These are phyloP conservation scores for Eristalinus aeneus DNA, from an alignment of 2,888 invertebrate species.

Conservation along the genomic window DNA sequence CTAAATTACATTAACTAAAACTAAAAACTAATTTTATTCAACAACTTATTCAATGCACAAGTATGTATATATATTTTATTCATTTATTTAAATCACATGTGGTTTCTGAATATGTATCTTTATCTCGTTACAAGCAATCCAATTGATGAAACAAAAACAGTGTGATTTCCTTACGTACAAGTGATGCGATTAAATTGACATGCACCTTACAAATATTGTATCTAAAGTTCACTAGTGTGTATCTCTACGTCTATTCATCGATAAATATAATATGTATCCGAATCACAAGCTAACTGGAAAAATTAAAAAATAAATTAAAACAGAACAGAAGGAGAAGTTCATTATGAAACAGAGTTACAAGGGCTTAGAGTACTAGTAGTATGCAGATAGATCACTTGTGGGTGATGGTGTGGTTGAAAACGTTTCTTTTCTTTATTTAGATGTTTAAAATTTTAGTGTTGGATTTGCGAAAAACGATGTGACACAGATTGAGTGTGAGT, in stretches of 20 bases:
- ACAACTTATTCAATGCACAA: neutral
- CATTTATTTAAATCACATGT: slow-evolving; percentile 65
- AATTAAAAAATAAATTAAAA: neutral
- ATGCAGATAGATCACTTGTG: slow-evolving; percentile 22
- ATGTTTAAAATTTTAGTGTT: neutral
- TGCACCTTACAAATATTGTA: slow-evolving; percentile 34
- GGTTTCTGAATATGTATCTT: slow-evolving; percentile 41
- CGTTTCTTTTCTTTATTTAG: neutral
- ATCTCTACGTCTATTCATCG: slow-evolving; percentile 40
- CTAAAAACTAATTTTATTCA: neutral
- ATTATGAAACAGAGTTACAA: neutral
- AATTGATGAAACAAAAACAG: slow-evolving; percentile 15
- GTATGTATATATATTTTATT: slow-evolving; percentile 19
- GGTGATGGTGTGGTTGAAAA: neutral
- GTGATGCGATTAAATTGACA: slow-evolving; percentile 56
- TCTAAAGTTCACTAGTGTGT: slow-evolving; percentile 24
- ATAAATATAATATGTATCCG: slow-evolving; percentile 12
- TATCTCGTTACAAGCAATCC: neutral
- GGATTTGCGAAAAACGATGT: neutral
- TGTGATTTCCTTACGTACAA: neutral
- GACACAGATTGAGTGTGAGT: neutral
- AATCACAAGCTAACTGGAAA: neutral
- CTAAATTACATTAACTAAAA: neutral
- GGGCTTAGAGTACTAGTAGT: slow-evolving; percentile 41
- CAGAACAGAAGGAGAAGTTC: neutral